phyloP scores from a whole-genome alignment of 2,888 invertebrate species.

The Drosophila recens region DNA sequence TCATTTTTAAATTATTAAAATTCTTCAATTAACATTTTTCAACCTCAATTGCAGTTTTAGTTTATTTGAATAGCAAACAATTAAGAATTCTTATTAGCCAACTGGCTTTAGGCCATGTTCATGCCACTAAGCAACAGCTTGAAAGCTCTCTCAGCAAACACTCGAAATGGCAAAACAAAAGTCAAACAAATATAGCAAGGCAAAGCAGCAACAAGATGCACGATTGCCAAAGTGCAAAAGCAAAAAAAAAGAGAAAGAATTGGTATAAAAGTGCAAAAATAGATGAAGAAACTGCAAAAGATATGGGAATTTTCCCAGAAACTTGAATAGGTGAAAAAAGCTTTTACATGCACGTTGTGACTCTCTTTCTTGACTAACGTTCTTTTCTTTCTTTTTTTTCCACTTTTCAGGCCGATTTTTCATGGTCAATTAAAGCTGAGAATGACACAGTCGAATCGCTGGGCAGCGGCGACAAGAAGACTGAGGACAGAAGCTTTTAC shows the following conservation, averaged over 20 bases:
- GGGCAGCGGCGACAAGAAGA: slow-evolving; percentile 84
- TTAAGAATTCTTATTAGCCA: slow-evolving; percentile 27
- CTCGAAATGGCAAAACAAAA: slow-evolving; percentile 15
- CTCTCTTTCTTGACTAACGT: slow-evolving; percentile 9
- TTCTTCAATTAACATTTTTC: too few relatives aligned
- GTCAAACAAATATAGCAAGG: slow-evolving; percentile 24
- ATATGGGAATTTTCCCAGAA: not conserved
- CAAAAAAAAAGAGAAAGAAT: slow-evolving; percentile 16
- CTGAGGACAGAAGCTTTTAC: slow-evolving; percentile 86
- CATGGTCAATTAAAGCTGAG: slow-evolving; percentile 93
- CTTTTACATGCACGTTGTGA: not conserved
- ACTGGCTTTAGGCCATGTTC: slow-evolving; percentile 1
- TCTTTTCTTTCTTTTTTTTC: slow-evolving; percentile 19
- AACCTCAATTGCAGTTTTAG: not conserved
- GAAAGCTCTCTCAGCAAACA: slow-evolving; percentile 23
- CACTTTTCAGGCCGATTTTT: slow-evolving; percentile 88
- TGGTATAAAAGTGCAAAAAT: slow-evolving; percentile 3
- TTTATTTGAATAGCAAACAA: slow-evolving; percentile 10
- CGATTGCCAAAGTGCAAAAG: slow-evolving; percentile 30
- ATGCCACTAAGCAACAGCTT: slow-evolving; percentile 22
- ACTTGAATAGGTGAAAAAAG: slow-evolving; percentile 5
- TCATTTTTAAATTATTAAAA: too few relatives aligned
- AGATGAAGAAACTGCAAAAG: slow-evolving; percentile 1
- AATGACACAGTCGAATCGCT: slow-evolving; percentile 90
- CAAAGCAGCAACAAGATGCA: slow-evolving; percentile 20